Evolutionary conservation across 2,113 vertebrate genomes (phyloP).

Genomic region (Sorex fumeus): DNA sequence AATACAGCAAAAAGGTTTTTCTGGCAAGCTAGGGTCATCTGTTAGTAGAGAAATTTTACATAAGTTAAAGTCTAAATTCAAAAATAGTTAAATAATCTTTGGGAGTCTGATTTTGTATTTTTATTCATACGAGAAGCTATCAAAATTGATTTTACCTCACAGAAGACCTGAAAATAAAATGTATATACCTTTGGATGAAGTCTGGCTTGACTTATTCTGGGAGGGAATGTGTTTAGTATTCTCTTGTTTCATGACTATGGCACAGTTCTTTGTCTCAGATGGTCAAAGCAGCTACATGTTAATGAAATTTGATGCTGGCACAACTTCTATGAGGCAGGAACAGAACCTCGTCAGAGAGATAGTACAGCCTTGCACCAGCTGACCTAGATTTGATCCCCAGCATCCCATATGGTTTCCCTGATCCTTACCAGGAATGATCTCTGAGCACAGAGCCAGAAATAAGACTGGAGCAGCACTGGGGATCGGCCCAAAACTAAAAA

Average conservation of each 20-base stretch:
- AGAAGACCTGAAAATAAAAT: slow-evolving; percentile 1
- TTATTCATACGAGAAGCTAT: slow-evolving; percentile 63
- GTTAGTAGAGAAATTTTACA: slow-evolving; percentile 55
- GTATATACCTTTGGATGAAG: slow-evolving; percentile 63
- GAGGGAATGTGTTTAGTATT: slow-evolving; percentile 53
- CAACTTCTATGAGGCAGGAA: neutral
- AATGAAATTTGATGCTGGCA: neutral
- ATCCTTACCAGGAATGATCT: too few species aligned
- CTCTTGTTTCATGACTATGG: neutral
- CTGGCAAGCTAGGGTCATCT: slow-evolving; percentile 46
- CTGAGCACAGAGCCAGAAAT: too few species aligned
- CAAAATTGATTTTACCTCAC: slow-evolving; percentile 59
- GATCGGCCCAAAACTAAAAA: too few species aligned
- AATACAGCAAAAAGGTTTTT: slow-evolving; percentile 37
- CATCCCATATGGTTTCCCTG: too few species aligned
- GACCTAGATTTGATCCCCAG: too few species aligned
- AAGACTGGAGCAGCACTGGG: too few species aligned
- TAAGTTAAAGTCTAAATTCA: slow-evolving; percentile 10
- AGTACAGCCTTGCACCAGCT: too few species aligned
- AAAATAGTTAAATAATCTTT: neutral
- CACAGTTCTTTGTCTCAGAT: slow-evolving; percentile 57
- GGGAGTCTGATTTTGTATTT: slow-evolving; percentile 35
- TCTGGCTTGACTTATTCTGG: slow-evolving; percentile 62
- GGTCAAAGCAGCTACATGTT: neutral
- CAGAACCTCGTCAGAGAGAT: too few species aligned